Evolutionary conservation across 2,888 invertebrate species (phyloP), one percentile per base, ranked within the genome.

Genomic region (Drosophila rubida): DNA sequence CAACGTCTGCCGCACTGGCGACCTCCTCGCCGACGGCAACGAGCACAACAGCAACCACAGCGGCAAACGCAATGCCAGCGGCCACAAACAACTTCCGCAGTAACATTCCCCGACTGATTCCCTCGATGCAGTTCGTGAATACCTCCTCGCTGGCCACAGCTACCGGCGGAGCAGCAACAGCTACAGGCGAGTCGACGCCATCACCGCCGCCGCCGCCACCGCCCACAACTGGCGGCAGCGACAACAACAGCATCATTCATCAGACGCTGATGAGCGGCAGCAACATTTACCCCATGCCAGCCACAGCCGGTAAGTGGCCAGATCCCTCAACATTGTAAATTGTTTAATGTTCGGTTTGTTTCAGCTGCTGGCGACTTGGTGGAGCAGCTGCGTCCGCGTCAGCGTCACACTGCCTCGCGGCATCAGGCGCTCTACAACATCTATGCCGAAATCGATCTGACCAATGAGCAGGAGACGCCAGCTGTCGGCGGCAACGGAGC

Each of bases 51-150:
- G 9, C 22, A 30, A 8, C 35, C 19, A 27, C 37, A 11, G 1
- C 54, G 6, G 9, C 50, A 7, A 8, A 48, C 8, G 2, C 57
- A 30, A 4, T 39, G 19, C 0, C 53, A 2, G 14, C 55, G n/a
- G 37, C 37, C 6, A 69, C 53, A 4, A 84, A 67, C 14, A 79
- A 71, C 49, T 80, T 88, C 6, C 81, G 85, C 14, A 89, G 90
- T 44, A 85, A 88, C 7, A 89, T 89, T 58, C 89, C 89, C 1
- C 72, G 88, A 14, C 70, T 87, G 51, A 80, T 88, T 19, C 88
- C 89, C 63, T 73, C 88, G 25, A 73, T 68, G 79, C 68, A 74
- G 11, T 67, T 66, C 23, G 44, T 69, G 14, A 64, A 62, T 41
- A 54, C 67, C 35, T 23, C 77, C 3, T 63, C 67, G 2, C 11